Evolutionary conservation across 2,888 invertebrate genomes (phyloP), one percentile per base, ranked within the genome.

Genomic region (Chalcosyrphus nemorum): DNA sequence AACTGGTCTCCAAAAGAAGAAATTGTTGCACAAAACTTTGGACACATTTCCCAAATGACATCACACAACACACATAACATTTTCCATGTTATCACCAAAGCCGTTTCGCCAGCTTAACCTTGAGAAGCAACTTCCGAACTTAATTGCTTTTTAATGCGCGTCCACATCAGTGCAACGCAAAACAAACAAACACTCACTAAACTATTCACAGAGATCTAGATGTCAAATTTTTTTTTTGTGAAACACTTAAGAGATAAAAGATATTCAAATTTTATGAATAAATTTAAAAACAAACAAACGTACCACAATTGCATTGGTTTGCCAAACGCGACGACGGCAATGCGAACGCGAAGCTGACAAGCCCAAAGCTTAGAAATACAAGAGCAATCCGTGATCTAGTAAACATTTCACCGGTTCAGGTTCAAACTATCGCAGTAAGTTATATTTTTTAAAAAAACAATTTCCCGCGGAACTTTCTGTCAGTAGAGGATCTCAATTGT

Each of bases 221-320:
- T n/a, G n/a, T n/a, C 32, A 19, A 27, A 43, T 24, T 21, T n/a
- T 6, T 9, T n/a, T 7, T 13, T 65, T 24, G 4, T 11, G 29
- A 32, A 65, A 38, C 54, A 66, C 59, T 43, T 61, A 54, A 68
- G 68, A 74, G 2, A n/a, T 74, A 24, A 27, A 61, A 52, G 70
- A 68, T 65, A 78, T 81, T 85, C 32, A 61, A 71, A 85, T 71
- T 70, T 54, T 56, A 4, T 70, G 70, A 78, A 78, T 74, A 70
- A 54, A 56, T 43, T 65, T 38, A 32, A 29, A 21, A 3, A 38
- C 50, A 61, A 56, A 15, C 17, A 41, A 71, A 86, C 86, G 70
- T 86, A 86, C 86, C 86, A 84, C 86, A 86, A 84, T 84, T 82
- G 72, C 86, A 86, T 50, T 86, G 59, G 41, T 84, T 84, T 27